Conservation (phyloP, 2,888 invertebrate genomes). For the Galerucella nymphaeae region DNA sequence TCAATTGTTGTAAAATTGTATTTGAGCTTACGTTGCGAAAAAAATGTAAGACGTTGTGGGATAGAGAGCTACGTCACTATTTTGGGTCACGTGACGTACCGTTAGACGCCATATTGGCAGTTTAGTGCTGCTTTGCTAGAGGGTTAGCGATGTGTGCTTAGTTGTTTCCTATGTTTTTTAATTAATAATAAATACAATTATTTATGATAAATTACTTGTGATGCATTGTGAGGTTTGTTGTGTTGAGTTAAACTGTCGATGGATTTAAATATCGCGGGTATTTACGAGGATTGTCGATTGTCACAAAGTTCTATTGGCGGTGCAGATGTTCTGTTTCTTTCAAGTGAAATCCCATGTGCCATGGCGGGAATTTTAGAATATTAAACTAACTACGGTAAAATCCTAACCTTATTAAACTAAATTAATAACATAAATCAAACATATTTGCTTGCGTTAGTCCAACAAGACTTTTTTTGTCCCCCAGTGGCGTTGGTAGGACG, state of each 20-base stretch:
- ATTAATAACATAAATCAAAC: constrained; percentile 19
- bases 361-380: constrained; percentile 57
- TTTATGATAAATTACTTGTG: constrained; percentile 37
- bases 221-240: constrained; percentile 38
- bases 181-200: constrained; percentile 45
- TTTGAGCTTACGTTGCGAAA: constrained; percentile 63
- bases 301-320: constrained; percentile 63
- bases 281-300: constrained; percentile 63
- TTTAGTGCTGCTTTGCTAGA: constrained; percentile 66
- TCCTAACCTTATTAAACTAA: constrained; percentile 32
- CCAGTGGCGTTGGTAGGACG: constrained; percentile 52
- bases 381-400: constrained; percentile 53
- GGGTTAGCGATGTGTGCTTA: constrained; percentile 65
- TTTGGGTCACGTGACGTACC: constrained; percentile 69
- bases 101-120: constrained; percentile 72
- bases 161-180: constrained; percentile 48
- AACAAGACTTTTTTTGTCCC: constrained; percentile 45
- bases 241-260: constrained; percentile 47
- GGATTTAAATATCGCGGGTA: constrained; percentile 64
- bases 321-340: constrained; percentile 64
- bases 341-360: constrained; percentile 58
- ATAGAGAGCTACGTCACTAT: constrained; percentile 66
- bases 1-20: constrained; percentile 53
- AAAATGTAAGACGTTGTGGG: constrained; percentile 62
- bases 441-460: neutral